Evolutionary conservation across 2,113 vertebrate species (phyloP), one percentile per base, ranked within the genome.

Genomic region (Laterallus jamaicensis): DNA sequence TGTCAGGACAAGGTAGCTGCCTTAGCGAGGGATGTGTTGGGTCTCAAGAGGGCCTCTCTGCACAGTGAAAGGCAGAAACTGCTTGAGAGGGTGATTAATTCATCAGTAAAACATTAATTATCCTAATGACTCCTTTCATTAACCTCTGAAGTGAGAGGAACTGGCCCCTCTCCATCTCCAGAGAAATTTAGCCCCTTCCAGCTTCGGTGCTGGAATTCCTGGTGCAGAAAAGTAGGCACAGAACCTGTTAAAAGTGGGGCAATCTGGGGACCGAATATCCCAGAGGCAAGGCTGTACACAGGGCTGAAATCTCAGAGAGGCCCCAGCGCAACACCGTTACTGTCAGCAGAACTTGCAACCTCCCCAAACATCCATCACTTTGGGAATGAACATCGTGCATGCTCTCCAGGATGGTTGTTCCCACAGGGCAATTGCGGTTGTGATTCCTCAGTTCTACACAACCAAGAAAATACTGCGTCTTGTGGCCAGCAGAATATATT

Each of bases 21-120:
- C 77, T 77, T 44, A 83, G 89, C 82, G 31, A 80, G 85, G 78
- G 76, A 92, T 40, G 63, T 83, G 93, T 82, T 95, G 91, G 88
- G 78, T 76, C 88, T 86, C 91, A 71, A 59, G 83, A 91, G 74
- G 17, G 26, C 82, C 77, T 94, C 91, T 96, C 86, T 60, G 88
- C 96, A 64, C 49, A 96, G 89, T 9, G 5, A 93, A 94, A 95
- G 67, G 85, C 52, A 95, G 75, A 70, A 74, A 47, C 95, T 96
- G 94, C 94, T 96, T 95, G 86, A 93, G 50, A 94, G 69, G 88
- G 87, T 92, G 96, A 97, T 97, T 97, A 98, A 97, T 96, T 98
- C 95, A 96, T 97, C 96, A 96, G 86, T 80, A 95, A 97, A 96
- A 97, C 96, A 96, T 98, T 98, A 97, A 96, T 96, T 95, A 81